Conservation (phyloP, 2,888 invertebrate species). For the Cordilura impudica region DNA sequence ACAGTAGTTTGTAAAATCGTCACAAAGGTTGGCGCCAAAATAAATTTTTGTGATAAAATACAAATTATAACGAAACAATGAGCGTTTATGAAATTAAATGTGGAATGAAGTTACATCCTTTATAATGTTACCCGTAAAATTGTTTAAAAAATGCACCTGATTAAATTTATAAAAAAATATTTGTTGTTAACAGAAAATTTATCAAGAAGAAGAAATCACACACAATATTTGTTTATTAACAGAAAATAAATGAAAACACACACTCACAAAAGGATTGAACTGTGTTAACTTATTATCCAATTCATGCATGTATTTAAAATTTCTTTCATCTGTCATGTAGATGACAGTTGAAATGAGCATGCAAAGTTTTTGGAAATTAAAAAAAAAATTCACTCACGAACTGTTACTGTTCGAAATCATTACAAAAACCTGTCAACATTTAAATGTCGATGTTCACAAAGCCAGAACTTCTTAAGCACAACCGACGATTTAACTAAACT, state of each 20-base stretch:
- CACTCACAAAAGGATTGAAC: constrained; percentile 56
- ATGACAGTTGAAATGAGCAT: constrained; percentile 61
- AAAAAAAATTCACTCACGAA: constrained; percentile 40
- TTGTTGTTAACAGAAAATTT: background rate
- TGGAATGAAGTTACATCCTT: constrained; percentile 47
- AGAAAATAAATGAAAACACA: constrained; percentile 16
- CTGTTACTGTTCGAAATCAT: constrained; percentile 51
- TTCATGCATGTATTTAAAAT: constrained; percentile 53
- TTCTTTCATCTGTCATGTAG: constrained; percentile 61
- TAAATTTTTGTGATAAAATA: constrained; percentile 38
- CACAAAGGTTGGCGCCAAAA: constrained; percentile 28
- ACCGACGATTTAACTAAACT: background rate
- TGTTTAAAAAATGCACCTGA: constrained; percentile 35
- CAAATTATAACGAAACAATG: constrained; percentile 41
- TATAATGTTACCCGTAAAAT: constrained; percentile 56
- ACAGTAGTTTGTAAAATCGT: background rate
- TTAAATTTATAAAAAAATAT: constrained; percentile 13
- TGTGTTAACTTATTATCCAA: constrained; percentile 53
- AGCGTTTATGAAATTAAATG: constrained; percentile 60
- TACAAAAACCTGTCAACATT: constrained; percentile 60
- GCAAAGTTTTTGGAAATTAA: constrained; percentile 42
- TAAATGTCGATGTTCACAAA: constrained; percentile 53
- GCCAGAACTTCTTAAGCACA: constrained; percentile 31
- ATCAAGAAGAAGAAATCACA: background rate
- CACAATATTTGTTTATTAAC: constrained; percentile 38